Evolutionary conservation across 2,888 invertebrate species (phyloP).

Genomic region (Girardia tigrina): DNA sequence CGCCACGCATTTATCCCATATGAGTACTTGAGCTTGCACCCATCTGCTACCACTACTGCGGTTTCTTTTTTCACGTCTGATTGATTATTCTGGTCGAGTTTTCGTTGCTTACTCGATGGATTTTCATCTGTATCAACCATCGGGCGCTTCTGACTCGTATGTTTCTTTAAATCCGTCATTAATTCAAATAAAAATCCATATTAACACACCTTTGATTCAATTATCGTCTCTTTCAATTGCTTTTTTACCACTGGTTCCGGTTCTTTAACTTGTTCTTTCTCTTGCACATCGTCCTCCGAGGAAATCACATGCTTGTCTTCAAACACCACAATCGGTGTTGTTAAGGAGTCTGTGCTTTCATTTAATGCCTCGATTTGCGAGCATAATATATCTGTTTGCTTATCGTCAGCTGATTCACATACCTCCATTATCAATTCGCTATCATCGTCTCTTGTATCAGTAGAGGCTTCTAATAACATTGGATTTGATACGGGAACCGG

Average conservation of each 20-base stretch:
- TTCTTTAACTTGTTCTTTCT: neutral
- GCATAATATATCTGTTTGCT: neutral
- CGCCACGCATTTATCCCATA: conserved; percentile 88
- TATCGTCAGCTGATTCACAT: neutral
- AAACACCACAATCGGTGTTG: too few relatives aligned
- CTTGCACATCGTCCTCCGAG: too few relatives aligned
- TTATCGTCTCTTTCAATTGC: neutral
- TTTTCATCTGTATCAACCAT: neutral
- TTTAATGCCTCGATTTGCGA: too few relatives aligned
- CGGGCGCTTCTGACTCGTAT: too few relatives aligned
- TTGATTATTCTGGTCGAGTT: neutral
- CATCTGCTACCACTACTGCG: too few relatives aligned
- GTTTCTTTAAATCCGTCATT: too few relatives aligned
- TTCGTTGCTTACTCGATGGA: neutral
- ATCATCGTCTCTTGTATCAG: neutral
- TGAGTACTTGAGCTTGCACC: conserved; percentile 51
- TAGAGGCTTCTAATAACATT: neutral
- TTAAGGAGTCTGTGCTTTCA: too few relatives aligned
- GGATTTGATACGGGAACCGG: too few relatives aligned
- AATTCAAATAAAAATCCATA: too few relatives aligned
- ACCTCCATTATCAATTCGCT: neutral
- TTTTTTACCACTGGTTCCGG: neutral
- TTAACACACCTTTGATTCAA: too few relatives aligned
- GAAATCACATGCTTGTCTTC: too few relatives aligned
- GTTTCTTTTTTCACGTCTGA: neutral